A percentile compares a stretch with the other conserved stretches of the same genome.
These are phyloP conservation scores for Hemiscyllium ocellatum DNA, from an alignment of 2,113 vertebrate genomes.

Conservation along the genomic window DNA sequence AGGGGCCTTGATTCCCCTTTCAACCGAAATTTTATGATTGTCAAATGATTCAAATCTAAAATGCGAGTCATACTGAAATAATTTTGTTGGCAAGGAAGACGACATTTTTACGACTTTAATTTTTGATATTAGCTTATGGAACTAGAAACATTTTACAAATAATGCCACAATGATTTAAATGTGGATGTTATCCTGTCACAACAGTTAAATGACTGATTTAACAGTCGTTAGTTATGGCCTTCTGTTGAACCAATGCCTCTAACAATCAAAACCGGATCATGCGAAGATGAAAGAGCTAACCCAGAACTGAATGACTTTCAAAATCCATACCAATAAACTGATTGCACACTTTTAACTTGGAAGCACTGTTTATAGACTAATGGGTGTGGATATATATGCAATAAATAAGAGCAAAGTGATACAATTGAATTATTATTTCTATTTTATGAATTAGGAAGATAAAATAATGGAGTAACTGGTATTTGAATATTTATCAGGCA, in stretches of 20 bases:
- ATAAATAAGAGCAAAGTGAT: background rate
- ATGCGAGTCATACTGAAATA: background rate
- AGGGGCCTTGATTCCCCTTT: background rate
- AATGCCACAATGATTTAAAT: slow-evolving; percentile 8
- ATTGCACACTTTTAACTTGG: background rate
- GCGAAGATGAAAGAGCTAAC: background rate
- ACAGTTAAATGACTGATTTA: background rate
- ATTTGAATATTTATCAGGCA: background rate
- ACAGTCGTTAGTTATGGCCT: background rate
- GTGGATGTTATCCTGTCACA: background rate
- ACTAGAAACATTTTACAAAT: slow-evolving; percentile 19
- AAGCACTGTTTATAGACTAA: background rate
- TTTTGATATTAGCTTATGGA: background rate
- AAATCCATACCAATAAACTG: background rate
- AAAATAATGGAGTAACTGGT: background rate
- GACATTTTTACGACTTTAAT: background rate
- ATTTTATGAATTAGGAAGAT: background rate
- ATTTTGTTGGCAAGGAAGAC: slow-evolving; percentile 14
- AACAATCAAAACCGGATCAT: background rate
- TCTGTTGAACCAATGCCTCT: background rate
- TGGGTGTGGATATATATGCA: background rate
- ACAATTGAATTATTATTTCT: background rate
- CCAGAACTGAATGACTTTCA: background rate
- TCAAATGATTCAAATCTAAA: slow-evolving; percentile 5
- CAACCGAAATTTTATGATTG: background rate